Percentiles rank a stretch among this genome's conserved stretches.
phyloP scores from a whole-genome alignment of 2,888 invertebrate genomes.

The Watsonalla cultraria region DNA sequence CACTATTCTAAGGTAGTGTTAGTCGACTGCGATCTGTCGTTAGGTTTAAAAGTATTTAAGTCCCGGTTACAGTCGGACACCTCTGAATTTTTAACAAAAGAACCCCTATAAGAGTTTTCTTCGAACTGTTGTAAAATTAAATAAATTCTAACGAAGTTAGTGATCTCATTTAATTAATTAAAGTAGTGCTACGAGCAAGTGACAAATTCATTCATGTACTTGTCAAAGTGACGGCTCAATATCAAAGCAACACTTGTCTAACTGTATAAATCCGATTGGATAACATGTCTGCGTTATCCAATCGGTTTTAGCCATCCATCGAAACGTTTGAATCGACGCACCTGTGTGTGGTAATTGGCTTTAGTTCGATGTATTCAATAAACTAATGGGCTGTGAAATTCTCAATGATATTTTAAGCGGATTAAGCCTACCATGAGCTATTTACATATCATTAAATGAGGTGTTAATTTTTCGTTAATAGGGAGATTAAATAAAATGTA shows the following conservation, averaged over 20 bases:
- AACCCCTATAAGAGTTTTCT: too few relatives aligned
- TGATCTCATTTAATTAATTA: not conserved
- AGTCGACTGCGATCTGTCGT: too few relatives aligned
- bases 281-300: not conserved
- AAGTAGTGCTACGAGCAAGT: not conserved
- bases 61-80: too few relatives aligned
- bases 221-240: not conserved
- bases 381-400: not conserved
- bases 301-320: not conserved
- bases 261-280: not conserved
- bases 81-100: too few relatives aligned
- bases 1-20: too few relatives aligned
- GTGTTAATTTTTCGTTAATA: not conserved
- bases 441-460: not conserved
- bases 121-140: too few relatives aligned
- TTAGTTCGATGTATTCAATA: not conserved
- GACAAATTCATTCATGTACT: not conserved
- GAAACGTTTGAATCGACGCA: not conserved
- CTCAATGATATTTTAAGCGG: not conserved
- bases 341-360: conserved; percentile 2
- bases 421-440: not conserved
- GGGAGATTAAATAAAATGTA: too few relatives aligned
- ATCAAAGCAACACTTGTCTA: not conserved
- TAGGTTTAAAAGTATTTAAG: too few relatives aligned
- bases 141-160: too few relatives aligned